phyloP scores from a whole-genome alignment of 2,113 vertebrate species.

The Grantiella picta region DNA sequence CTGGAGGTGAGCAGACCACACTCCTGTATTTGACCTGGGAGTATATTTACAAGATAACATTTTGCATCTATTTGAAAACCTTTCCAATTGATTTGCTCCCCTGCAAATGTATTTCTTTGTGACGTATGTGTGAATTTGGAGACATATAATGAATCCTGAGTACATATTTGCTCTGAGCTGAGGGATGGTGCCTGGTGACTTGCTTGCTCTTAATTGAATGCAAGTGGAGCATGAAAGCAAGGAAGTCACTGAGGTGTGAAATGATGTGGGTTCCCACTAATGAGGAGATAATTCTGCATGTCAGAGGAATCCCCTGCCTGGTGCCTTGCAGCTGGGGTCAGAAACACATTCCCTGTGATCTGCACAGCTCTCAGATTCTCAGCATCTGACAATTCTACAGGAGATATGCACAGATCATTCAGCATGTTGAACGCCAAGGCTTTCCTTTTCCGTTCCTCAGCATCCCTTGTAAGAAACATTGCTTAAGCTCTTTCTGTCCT shows the following conservation, averaged over 20 bases:
- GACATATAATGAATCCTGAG: constrained; percentile 18
- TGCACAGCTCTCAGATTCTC: background rate
- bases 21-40: background rate
- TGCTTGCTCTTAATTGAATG: background rate
- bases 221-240: constrained; percentile 9
- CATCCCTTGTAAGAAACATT: background rate
- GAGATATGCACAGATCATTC: background rate
- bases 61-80: background rate
- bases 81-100: background rate
- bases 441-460: background rate
- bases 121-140: background rate
- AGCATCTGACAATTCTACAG: background rate
- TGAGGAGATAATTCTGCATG: constrained; percentile 32
- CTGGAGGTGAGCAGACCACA: background rate
- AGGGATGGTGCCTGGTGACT: background rate
- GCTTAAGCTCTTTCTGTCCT: background rate
- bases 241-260: background rate
- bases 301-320: constrained; percentile 11
- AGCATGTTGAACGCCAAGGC: background rate
- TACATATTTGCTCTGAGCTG: background rate
- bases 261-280: constrained; percentile 18
- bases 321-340: background rate
- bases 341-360: background rate
- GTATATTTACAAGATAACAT: background rate
- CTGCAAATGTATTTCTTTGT: background rate